These are phyloP conservation scores for Dryoscopus gambensis DNA, from an alignment of 2,113 vertebrate genomes.

Conservation along the genomic window DNA sequence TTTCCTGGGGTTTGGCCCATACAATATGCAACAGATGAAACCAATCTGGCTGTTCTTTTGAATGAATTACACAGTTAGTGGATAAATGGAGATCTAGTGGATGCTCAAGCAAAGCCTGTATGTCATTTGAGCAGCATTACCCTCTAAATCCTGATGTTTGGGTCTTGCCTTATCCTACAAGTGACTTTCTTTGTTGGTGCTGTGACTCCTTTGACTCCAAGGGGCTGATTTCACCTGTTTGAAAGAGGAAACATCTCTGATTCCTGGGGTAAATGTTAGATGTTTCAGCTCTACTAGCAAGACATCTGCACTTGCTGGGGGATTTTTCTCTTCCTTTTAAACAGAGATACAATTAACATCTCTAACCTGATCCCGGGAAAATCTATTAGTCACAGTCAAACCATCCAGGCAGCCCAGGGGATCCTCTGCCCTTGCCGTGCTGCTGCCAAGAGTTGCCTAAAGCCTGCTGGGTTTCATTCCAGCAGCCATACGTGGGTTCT, in stretches of 20 bases:
- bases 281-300: not conserved
- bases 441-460: not conserved
- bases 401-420: not conserved
- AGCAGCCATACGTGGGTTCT: not conserved
- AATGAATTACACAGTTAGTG: conserved; percentile 12
- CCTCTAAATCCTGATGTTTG: not conserved
- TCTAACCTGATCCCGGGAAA: not conserved
- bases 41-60: conserved; percentile 23
- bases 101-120: not conserved
- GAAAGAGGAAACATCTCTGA: not conserved
- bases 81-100: not conserved
- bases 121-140: not conserved
- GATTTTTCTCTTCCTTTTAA: not conserved
- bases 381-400: conserved; percentile 1
- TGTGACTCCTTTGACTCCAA: not conserved
- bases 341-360: not conserved
- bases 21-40: conserved; percentile 33
- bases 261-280: not conserved
- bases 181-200: not conserved
- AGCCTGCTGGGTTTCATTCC: not conserved
- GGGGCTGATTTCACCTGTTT: not conserved
- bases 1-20: conserved; percentile 46
- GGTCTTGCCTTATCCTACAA: not conserved
- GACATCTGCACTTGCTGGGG: not conserved
- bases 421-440: not conserved